phyloP scores from a whole-genome alignment of 2,113 vertebrate genomes.

The Oryctolagus cuniculus region DNA sequence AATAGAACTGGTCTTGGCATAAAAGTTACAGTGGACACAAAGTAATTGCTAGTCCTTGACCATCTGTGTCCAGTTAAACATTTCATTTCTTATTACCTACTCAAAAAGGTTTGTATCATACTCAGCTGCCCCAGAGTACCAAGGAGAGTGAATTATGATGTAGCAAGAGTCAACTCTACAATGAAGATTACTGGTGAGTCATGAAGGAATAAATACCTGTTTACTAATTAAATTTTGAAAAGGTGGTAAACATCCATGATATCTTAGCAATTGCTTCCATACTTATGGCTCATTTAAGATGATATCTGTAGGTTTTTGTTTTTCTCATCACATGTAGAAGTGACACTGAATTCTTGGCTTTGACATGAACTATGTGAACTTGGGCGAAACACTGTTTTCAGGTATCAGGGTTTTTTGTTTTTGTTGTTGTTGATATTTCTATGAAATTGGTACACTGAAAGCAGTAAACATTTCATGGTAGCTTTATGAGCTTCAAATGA shows the following conservation, averaged over 20 bases:
- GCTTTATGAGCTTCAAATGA: not conserved
- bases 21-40: not conserved
- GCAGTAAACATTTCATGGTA: constrained; percentile 5
- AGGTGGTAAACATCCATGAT: not conserved
- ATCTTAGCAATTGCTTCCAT: constrained; percentile 16
- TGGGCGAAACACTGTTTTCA: constrained; percentile 35
- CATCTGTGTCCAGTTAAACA: not conserved
- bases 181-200: not conserved
- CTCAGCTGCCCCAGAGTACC: not conserved
- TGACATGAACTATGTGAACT: constrained; percentile 38
- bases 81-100: not conserved
- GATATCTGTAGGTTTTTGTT: not conserved
- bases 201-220: not conserved
- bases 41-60: not conserved
- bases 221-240: constrained; percentile 7
- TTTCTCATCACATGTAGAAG: constrained; percentile 19
- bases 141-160: not conserved
- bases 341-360: constrained; percentile 50
- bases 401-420: not conserved
- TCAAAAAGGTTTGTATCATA: not conserved
- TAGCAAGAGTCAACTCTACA: not conserved
- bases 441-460: not conserved
- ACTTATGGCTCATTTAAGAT: constrained; percentile 10
- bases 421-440: not conserved
- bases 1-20: not conserved